A percentile compares a stretch with the other conserved stretches of the same genome.
These are phyloP conservation scores for Kradibia gibbosae DNA, from an alignment of 1,140 invertebrate genomes.

Conservation along the genomic window DNA sequence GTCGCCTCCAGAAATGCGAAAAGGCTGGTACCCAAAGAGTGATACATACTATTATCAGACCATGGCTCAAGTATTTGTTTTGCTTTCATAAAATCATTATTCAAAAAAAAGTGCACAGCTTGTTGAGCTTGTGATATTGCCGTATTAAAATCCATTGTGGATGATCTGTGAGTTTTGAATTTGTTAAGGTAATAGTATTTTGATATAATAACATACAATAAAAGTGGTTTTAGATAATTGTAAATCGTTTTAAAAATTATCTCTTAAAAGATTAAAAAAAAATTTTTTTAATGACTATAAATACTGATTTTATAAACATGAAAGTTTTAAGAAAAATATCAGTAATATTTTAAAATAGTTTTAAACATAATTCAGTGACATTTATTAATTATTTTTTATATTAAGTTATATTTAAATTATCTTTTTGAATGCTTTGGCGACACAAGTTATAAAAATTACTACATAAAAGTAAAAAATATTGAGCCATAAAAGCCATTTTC, in stretches of 20 bases:
- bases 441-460: too few relatives aligned
- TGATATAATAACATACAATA: background rate
- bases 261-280: too few relatives aligned
- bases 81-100: conserved; percentile 90
- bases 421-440: background rate
- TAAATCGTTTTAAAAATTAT: too few relatives aligned
- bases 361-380: background rate
- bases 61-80: conserved; percentile 82
- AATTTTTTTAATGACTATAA: too few relatives aligned
- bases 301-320: background rate
- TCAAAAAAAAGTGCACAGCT: conserved; percentile 88
- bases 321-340: background rate
- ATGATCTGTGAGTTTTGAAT: conserved; percentile 55
- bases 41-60: conserved; percentile 90
- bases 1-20: conserved; percentile 94
- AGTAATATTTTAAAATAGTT: too few relatives aligned
- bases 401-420: background rate
- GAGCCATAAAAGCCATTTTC: too few relatives aligned
- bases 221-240: background rate
- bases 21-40: conserved; percentile 90
- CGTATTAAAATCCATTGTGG: conserved; percentile 76
- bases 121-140: conserved; percentile 79
- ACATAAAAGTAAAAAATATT: too few relatives aligned
- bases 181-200: background rate
- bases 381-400: background rate